phyloP scores from a whole-genome alignment of 2,888 invertebrate genomes.

The Ennomos quercinarius region DNA sequence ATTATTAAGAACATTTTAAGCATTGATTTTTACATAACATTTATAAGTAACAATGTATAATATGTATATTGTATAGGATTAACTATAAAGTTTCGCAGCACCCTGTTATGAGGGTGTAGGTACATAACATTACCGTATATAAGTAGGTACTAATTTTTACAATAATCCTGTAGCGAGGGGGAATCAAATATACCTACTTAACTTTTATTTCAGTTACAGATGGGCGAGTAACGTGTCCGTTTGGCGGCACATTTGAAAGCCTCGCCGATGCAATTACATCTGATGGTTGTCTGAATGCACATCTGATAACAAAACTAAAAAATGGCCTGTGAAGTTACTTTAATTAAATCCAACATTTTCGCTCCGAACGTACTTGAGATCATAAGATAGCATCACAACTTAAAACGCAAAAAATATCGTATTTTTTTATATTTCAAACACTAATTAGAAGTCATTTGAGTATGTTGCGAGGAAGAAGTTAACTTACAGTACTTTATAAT shows the following conservation, averaged over 20 bases:
- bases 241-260: conserved; percentile 70
- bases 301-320: conserved; percentile 77
- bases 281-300: conserved; percentile 69
- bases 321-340: conserved; percentile 68
- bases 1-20: too few species aligned
- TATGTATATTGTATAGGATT: too few species aligned
- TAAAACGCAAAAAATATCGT: conserved; percentile 46
- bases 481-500: conserved; percentile 24
- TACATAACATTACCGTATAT: not conserved
- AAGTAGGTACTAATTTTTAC: not conserved
- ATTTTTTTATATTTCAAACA: conserved; percentile 58
- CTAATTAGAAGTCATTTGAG: conserved; percentile 59
- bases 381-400: conserved; percentile 58
- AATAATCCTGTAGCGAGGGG: not conserved
- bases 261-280: conserved; percentile 73
- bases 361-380: conserved; percentile 53
- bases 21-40: too few species aligned
- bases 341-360: conserved; percentile 75
- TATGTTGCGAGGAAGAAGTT: conserved; percentile 38
- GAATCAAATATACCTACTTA: conserved; percentile 27
- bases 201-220: conserved; percentile 27
- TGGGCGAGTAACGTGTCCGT: conserved; percentile 53
- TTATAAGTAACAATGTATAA: too few species aligned
- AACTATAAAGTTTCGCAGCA: not conserved
- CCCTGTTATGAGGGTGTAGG: not conserved